Percentiles rank a stretch among this genome's conserved stretches.
Conservation (phyloP, 2,888 invertebrate species). For the Cotesia congregata region DNA sequence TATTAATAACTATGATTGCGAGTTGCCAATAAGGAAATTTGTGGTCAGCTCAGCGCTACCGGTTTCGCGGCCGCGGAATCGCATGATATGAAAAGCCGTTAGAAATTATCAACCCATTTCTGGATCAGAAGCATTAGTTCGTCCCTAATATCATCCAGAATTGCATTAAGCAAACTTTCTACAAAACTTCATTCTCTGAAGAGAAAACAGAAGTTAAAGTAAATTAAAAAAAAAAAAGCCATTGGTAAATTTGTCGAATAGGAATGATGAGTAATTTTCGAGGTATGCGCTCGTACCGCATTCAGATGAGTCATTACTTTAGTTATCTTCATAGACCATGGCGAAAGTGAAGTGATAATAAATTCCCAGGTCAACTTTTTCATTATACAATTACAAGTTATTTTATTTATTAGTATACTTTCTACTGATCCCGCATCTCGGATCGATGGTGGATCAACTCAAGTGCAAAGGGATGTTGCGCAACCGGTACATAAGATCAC, state of each 20-base stretch:
- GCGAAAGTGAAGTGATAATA: neutral
- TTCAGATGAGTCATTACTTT: neutral
- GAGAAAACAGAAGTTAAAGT: neutral
- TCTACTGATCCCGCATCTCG: neutral
- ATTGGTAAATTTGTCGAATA: too few species aligned
- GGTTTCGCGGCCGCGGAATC: conserved; percentile 40
- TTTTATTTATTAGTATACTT: neutral
- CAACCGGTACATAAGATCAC: conserved; percentile 20
- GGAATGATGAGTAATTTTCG: neutral
- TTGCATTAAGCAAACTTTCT: conserved; percentile 10
- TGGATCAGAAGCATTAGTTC: conserved; percentile 30
- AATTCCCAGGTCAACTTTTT: neutral
- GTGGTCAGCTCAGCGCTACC: conserved; percentile 14
- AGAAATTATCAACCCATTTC: conserved; percentile 62
- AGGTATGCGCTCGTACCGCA: neutral
- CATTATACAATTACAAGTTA: neutral
- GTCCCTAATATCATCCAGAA: conserved; percentile 12
- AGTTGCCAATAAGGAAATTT: conserved; percentile 15
- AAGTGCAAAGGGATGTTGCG: conserved; percentile 23
- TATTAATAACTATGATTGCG: neutral
- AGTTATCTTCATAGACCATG: neutral
- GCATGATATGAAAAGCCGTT: conserved; percentile 57
- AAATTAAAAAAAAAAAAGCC: too few species aligned
- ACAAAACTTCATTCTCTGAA: neutral
- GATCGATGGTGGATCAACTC: conserved; percentile 11